Percentiles rank a stretch among this genome's conserved stretches.
These are phyloP conservation scores for Rhinogobius similis DNA, from an alignment of 2,113 vertebrate genomes.

Conservation along the genomic window DNA sequence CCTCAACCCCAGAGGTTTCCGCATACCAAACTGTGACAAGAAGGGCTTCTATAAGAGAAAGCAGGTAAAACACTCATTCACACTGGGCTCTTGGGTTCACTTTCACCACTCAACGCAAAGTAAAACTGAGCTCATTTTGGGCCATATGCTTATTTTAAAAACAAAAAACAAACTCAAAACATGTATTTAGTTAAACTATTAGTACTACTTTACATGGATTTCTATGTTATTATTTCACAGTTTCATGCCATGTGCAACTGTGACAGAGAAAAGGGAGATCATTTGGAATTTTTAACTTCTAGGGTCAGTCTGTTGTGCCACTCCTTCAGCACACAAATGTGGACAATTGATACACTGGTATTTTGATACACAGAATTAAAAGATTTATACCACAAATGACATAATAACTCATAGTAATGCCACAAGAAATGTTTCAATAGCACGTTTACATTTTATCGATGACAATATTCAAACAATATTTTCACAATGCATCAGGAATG, in stretches of 20 bases:
- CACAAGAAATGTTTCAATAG: too few species aligned
- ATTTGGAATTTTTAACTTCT: not conserved
- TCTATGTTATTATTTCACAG: not conserved
- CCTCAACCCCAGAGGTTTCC: conserved; percentile 86
- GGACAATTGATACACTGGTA: not conserved
- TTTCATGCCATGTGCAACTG: not conserved
- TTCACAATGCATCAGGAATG: too few species aligned
- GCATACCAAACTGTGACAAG: conserved; percentile 97
- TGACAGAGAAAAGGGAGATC: too few species aligned
- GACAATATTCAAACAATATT: too few species aligned
- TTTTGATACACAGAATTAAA: too few species aligned
- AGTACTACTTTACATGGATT: too few species aligned
- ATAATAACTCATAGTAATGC: too few species aligned
- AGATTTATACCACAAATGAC: too few species aligned
- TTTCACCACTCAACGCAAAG: not conserved
- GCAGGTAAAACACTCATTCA: conserved; percentile 79
- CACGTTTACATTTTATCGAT: too few species aligned
- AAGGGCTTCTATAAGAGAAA: conserved; percentile 98
- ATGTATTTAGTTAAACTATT: not conserved
- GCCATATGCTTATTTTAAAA: not conserved
- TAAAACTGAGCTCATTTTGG: not conserved
- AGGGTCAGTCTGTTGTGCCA: not conserved
- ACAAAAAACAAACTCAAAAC: not conserved
- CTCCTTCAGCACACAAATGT: not conserved
- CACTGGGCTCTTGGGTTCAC: not conserved